A percentile compares a stretch with the other conserved stretches of the same genome.
Conservation (phyloP, 1,140 invertebrate species). For the Drosophila virilis region DNA sequence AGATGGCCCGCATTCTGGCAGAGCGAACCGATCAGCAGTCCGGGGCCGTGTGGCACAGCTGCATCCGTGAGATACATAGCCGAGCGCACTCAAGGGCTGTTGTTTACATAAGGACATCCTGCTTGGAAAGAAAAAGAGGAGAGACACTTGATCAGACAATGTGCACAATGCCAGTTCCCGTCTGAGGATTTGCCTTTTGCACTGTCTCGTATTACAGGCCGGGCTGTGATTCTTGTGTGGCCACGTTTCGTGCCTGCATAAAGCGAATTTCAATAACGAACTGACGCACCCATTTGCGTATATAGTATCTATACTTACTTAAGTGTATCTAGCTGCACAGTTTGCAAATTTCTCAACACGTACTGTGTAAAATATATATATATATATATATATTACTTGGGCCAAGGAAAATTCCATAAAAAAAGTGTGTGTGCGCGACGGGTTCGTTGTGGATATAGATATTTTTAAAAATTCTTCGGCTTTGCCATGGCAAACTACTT, state of each 20-base stretch:
- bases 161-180: conserved; percentile 7
- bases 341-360: neutral
- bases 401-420: conserved; percentile 9
- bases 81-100: conserved; percentile 17
- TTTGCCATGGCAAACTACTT: conserved; percentile 14
- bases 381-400: neutral
- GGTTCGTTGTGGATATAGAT: conserved; percentile 25
- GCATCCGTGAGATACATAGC: conserved; percentile 10
- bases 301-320: conserved; percentile 4
- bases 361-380: neutral
- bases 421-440: conserved; percentile 1
- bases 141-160: conserved; percentile 19
- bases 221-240: conserved; percentile 8
- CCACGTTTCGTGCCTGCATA: neutral
- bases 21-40: neutral
- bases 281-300: neutral
- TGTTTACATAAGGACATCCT: conserved; percentile 20
- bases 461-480: conserved; percentile 32
- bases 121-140: neutral
- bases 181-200: neutral
- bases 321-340: conserved; percentile 2
- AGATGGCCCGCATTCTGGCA: conserved; percentile 31
- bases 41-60: conserved; percentile 3
- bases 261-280: conserved; percentile 12
- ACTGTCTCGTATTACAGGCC: conserved; percentile 23